Percentiles rank a stretch among this genome's conserved stretches.
These are phyloP conservation scores for Hephaestus fuliginosus DNA, from an alignment of 2,797 vertebrate species.

Conservation along the genomic window DNA sequence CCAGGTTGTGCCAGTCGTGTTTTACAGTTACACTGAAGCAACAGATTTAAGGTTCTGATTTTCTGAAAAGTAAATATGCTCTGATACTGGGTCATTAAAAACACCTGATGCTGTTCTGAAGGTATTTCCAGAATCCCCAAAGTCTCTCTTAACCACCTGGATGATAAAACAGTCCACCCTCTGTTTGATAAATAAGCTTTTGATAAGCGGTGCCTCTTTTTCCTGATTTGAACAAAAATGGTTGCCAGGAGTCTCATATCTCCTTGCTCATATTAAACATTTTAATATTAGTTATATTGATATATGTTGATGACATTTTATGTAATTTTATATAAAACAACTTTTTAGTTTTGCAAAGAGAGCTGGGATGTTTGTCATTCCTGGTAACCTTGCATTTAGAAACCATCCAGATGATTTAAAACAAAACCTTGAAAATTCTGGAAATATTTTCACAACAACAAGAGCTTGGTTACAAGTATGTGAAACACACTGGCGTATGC, in stretches of 20 bases:
- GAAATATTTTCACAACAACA: background rate
- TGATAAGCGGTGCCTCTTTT: background rate
- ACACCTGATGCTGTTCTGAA: background rate
- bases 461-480: conserved; percentile 14
- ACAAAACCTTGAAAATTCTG: background rate
- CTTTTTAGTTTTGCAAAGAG: background rate
- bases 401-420: background rate
- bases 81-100: background rate
- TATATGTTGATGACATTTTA: background rate
- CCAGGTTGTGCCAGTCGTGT: background rate
- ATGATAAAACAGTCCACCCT: background rate
- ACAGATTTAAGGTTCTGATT: background rate
- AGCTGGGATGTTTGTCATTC: background rate
- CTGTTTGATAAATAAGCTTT: background rate
- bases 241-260: background rate
- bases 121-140: background rate
- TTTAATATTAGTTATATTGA: background rate
- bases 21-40: background rate
- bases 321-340: background rate
- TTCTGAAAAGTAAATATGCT: background rate
- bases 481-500: background rate
- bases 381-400: background rate
- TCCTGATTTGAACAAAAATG: background rate
- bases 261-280: background rate
- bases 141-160: background rate